phyloP scores from a whole-genome alignment of 1,140 invertebrate species.

The Ganaspis sp. region DNA sequence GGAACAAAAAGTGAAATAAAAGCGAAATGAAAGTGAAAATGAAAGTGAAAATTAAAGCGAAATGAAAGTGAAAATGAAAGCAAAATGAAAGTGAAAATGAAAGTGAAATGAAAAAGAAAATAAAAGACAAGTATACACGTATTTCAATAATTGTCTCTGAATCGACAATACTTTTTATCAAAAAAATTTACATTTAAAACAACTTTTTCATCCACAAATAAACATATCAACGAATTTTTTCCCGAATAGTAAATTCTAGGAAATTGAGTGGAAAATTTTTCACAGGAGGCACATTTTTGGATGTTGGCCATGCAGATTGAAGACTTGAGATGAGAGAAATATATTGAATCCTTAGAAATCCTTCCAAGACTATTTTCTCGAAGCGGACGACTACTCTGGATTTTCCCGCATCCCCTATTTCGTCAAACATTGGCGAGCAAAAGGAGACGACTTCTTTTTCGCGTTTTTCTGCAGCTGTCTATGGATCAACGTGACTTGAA shows the following conservation, averaged over 20 bases:
- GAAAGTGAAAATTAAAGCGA: too few relatives aligned
- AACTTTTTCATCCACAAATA: too few relatives aligned
- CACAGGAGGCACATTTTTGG: background rate
- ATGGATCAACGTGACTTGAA: background rate
- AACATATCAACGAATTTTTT: too few relatives aligned
- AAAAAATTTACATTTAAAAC: too few relatives aligned
- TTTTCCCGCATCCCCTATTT: constrained; percentile 9
- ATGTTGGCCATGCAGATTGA: background rate
- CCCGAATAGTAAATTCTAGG: background rate
- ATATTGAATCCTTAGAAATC: constrained; percentile 17
- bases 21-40: too few relatives aligned
- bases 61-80: too few relatives aligned
- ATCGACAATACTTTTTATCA: too few relatives aligned
- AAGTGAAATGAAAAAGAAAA: too few relatives aligned
- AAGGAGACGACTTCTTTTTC: background rate
- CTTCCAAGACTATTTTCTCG: background rate
- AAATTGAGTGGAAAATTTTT: background rate
- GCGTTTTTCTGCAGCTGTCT: background rate
- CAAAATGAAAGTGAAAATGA: too few relatives aligned
- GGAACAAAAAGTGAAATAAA: too few relatives aligned
- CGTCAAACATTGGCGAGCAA: constrained; percentile 8
- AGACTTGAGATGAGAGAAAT: constrained; percentile 7
- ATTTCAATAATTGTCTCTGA: too few relatives aligned
- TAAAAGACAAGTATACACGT: too few relatives aligned
- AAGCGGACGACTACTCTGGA: background rate